Conservation (phyloP, 2,113 vertebrate genomes). For the Dissostichus mawsoni region DNA sequence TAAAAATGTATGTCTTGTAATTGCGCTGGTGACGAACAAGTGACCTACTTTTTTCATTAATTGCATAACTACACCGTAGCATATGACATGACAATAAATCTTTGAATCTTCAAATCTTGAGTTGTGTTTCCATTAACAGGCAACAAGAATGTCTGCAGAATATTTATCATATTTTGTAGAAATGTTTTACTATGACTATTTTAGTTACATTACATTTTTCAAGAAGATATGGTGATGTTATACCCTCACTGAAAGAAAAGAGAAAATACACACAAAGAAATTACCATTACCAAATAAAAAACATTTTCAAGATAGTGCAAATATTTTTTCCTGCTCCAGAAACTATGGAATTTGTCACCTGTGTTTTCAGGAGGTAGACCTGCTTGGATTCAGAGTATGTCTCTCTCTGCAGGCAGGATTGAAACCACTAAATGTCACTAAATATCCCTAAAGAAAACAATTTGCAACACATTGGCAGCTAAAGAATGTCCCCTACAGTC, state of each 20-base stretch:
- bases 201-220: not conserved
- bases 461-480: not conserved
- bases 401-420: not conserved
- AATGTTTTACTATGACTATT: not conserved
- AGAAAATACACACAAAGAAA: not conserved
- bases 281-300: not conserved
- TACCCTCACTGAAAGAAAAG: not conserved
- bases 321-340: not conserved
- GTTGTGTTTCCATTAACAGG: not conserved
- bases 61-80: too few species aligned
- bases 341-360: not conserved
- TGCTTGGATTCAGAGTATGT: not conserved
- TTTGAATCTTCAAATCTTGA: too few species aligned
- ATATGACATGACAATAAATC: too few species aligned
- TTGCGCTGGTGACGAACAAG: too few species aligned
- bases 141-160: not conserved
- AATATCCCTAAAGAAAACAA: not conserved
- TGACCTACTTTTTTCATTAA: too few species aligned
- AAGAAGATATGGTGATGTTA: not conserved
- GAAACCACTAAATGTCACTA: not conserved
- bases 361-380: constrained; percentile 12
- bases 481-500: not conserved
- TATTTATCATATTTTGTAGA: not conserved
- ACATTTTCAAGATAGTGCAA: not conserved
- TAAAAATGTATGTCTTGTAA: too few species aligned